Conservation (phyloP, 92 coral and sea anemone species). For the Heteractis magnifica region DNA sequence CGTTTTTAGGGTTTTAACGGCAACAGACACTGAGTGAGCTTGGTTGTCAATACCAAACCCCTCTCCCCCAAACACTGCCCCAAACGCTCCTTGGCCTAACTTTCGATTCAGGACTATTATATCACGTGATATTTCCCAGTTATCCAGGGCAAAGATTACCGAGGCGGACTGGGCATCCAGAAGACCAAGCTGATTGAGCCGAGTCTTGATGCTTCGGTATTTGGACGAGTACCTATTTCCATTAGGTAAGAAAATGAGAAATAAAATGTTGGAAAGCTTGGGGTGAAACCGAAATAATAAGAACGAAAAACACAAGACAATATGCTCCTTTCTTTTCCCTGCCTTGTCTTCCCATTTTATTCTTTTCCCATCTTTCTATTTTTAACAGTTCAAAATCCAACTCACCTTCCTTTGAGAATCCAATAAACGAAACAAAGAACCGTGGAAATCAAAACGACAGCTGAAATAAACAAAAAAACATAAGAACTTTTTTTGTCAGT, state of each 20-base stretch:
- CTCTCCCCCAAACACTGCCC: constrained; percentile 84
- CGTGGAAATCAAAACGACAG: constrained; percentile 32
- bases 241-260: neutral
- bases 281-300: no score
- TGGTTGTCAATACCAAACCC: constrained; percentile 54
- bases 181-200: constrained; percentile 74
- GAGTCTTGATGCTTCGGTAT: constrained; percentile 63
- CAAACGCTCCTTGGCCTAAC: constrained; percentile 83
- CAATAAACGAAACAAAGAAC: constrained; percentile 49
- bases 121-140: constrained; percentile 74
- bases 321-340: neutral
- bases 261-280: neutral
- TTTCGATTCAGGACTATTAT: constrained; percentile 64
- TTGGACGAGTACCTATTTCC: constrained; percentile 67
- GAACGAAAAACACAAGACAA: no score
- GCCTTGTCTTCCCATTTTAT: neutral
- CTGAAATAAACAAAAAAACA: constrained; percentile 21
- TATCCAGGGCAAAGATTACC: constrained; percentile 69
- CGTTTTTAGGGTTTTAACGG: constrained; percentile 66
- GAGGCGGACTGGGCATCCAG: constrained; percentile 54
- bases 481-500: no score
- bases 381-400: neutral
- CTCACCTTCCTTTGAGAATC: constrained; percentile 75
- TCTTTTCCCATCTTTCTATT: neutral
- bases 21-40: constrained; percentile 54